Evolutionary conservation across 2,113 vertebrate genomes (phyloP).

Genomic region (Microcebus ravelobensis): DNA sequence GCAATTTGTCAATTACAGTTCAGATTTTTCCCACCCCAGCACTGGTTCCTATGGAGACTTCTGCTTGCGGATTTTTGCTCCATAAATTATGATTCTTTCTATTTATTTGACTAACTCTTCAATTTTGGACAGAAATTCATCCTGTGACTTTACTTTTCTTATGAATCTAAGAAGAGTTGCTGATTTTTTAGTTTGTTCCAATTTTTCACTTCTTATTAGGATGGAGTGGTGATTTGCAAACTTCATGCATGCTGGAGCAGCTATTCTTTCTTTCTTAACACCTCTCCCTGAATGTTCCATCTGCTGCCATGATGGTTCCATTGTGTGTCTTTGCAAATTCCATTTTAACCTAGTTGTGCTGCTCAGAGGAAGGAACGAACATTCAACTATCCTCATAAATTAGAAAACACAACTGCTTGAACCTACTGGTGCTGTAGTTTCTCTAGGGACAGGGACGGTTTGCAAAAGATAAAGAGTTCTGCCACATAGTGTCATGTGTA

Average conservation of each 20-base stretch:
- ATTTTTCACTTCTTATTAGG: background rate
- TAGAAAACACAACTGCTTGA: background rate
- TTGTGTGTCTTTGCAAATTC: background rate
- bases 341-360: background rate
- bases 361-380: background rate
- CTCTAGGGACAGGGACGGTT: background rate
- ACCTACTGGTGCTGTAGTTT: background rate
- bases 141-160: background rate
- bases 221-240: background rate
- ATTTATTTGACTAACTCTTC: background rate
- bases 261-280: background rate
- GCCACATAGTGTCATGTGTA: background rate
- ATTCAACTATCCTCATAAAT: background rate
- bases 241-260: background rate
- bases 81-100: background rate
- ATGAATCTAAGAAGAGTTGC: background rate
- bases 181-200: background rate
- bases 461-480: background rate
- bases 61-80: background rate
- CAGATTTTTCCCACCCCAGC: background rate
- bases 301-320: background rate
- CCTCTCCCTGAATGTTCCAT: background rate
- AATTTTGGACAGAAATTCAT: background rate
- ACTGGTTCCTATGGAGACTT: background rate
- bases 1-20: background rate